phyloP scores from a whole-genome alignment of 2,113 vertebrate species.

The Chamaea fasciata region DNA sequence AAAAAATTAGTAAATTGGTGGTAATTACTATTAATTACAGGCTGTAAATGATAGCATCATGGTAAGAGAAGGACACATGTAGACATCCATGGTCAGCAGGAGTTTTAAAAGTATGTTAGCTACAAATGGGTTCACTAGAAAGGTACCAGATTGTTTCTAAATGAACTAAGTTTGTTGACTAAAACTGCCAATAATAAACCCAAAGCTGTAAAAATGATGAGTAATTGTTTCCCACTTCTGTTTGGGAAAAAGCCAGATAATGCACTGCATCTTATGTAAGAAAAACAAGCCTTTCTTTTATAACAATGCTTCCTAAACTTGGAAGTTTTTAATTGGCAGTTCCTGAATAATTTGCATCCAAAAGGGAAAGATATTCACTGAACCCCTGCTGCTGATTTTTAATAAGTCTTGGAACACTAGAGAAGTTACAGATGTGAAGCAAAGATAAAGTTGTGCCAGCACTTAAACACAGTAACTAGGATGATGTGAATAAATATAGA shows the following conservation, averaged over 20 bases:
- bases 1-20: neutral
- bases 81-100: neutral
- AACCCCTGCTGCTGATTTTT: constrained; percentile 32
- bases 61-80: neutral
- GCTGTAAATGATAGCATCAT: neutral
- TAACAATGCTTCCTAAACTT: constrained; percentile 34
- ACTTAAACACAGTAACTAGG: neutral
- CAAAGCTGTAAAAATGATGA: neutral
- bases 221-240: neutral
- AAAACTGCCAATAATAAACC: neutral
- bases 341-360: constrained; percentile 25
- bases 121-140: neutral
- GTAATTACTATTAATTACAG: neutral
- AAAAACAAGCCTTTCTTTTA: neutral
- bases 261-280: neutral
- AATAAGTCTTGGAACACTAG: constrained; percentile 29
- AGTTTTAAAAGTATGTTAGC: neutral
- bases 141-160: neutral
- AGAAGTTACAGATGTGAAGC: constrained; percentile 22
- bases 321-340: constrained; percentile 29
- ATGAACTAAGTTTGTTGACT: neutral
- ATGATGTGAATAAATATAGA: constrained; percentile 30
- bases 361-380: constrained; percentile 7
- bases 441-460: constrained; percentile 46
- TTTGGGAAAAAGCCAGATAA: neutral